phyloP scores from a whole-genome alignment of 2,113 vertebrate species.

The Clupea harengus region DNA sequence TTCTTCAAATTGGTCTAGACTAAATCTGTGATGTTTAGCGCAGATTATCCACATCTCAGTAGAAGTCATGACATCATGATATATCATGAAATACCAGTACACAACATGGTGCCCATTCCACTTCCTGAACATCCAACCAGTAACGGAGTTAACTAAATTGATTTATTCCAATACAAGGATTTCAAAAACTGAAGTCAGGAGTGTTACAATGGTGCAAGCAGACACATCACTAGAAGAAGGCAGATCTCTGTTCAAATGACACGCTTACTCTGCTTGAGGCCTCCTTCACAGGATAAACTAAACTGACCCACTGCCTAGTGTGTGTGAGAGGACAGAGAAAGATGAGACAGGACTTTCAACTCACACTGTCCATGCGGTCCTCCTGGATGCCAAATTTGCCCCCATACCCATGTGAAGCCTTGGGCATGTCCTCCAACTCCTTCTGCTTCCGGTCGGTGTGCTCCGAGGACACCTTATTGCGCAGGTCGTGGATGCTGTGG shows the following conservation, averaged over 20 bases:
- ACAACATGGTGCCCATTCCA: not conserved
- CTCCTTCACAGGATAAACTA: too few relatives aligned
- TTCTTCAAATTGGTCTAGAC: not conserved
- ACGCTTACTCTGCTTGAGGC: too few relatives aligned
- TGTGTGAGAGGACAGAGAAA: slow-evolving; percentile 15
- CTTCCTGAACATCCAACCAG: not conserved
- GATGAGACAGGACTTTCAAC: slow-evolving; percentile 9
- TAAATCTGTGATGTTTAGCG: not conserved
- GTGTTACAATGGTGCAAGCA: too few relatives aligned
- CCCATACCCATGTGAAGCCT: slow-evolving; percentile 91
- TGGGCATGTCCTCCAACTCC: slow-evolving; percentile 83
- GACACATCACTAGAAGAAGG: too few relatives aligned
- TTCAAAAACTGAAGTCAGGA: too few relatives aligned
- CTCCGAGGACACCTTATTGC: slow-evolving; percentile 87
- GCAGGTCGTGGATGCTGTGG: slow-evolving; percentile 83
- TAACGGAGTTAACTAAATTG: too few relatives aligned
- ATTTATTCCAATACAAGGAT: too few relatives aligned
- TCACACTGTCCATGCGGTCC: slow-evolving; percentile 95
- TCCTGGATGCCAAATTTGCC: slow-evolving; percentile 93
- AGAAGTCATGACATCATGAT: too few relatives aligned
- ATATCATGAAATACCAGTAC: not conserved
- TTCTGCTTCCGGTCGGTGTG: slow-evolving; percentile 86
- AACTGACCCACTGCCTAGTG: not conserved
- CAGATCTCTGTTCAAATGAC: too few relatives aligned
- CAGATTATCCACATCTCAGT: not conserved